phyloP scores from a whole-genome alignment of 2,113 vertebrate genomes.

The Anser cygnoides region DNA sequence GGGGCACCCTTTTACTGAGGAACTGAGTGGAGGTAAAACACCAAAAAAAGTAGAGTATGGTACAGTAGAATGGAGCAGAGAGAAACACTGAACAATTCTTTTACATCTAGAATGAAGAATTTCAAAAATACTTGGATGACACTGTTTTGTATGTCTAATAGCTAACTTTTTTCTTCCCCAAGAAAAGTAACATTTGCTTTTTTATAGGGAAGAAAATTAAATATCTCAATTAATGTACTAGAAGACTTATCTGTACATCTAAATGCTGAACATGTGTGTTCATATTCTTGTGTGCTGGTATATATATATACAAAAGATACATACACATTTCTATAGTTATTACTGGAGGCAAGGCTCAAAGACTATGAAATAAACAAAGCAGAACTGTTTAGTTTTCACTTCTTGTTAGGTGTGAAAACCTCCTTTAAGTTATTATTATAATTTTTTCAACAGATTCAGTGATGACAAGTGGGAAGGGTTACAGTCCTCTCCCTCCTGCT shows the following conservation, averaged over 20 bases:
- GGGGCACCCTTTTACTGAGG: neutral
- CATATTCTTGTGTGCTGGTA: neutral
- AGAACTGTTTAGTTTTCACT: neutral
- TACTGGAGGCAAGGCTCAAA: neutral
- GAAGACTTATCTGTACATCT: neutral
- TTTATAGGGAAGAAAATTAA: neutral
- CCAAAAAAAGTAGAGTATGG: neutral
- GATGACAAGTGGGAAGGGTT: neutral
- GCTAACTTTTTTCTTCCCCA: neutral
- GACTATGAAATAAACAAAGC: neutral
- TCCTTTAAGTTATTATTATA: neutral
- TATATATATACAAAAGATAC: neutral
- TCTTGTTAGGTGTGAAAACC: neutral
- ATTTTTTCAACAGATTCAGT: neutral
- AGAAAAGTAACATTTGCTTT: neutral
- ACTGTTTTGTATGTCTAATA: neutral
- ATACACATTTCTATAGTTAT: neutral
- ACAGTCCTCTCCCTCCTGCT: conserved; percentile 12
- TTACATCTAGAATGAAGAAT: neutral
- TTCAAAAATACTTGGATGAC: neutral
- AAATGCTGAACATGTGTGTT: neutral
- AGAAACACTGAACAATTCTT: neutral
- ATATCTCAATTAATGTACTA: neutral
- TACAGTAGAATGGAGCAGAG: neutral
- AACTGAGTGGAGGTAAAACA: neutral